Conservation (phyloP, 2,113 vertebrate species). For the Isurus oxyrinchus region DNA sequence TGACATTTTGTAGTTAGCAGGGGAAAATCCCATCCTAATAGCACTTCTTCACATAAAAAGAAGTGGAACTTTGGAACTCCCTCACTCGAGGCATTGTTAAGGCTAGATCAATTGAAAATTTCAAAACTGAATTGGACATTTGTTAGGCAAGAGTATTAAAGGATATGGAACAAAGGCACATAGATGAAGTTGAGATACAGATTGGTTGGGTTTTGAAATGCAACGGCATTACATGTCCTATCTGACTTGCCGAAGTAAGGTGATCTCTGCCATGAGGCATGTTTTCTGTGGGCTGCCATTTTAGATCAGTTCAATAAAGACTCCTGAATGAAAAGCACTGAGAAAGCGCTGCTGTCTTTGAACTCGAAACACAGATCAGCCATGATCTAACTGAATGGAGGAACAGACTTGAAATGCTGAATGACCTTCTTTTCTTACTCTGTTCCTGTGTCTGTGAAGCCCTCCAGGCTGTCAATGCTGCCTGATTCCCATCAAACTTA, state of each 20-base stretch:
- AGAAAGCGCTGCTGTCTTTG: too few species aligned
- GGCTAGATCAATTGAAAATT: neutral
- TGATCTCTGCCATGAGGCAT: too few species aligned
- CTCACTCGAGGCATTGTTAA: neutral
- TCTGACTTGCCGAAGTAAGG: too few species aligned
- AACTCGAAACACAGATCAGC: too few species aligned
- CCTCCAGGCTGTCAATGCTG: neutral
- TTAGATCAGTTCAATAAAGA: too few species aligned
- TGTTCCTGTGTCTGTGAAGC: neutral
- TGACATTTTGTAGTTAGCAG: neutral
- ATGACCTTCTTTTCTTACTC: neutral
- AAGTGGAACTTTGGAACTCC: neutral
- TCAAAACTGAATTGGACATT: neutral
- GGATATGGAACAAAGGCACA: neutral
- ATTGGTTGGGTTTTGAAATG: too few species aligned
- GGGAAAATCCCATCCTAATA: neutral
- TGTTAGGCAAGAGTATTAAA: neutral
- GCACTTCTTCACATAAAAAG: neutral
- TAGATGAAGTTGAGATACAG: neutral
- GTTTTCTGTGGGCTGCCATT: too few species aligned
- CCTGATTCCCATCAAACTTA: neutral
- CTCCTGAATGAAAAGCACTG: too few species aligned
- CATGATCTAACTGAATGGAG: too few species aligned
- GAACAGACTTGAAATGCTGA: neutral
- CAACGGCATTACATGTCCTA: too few species aligned